Conservation (phyloP, 2,888 invertebrate species). For the Labia minor region DNA sequence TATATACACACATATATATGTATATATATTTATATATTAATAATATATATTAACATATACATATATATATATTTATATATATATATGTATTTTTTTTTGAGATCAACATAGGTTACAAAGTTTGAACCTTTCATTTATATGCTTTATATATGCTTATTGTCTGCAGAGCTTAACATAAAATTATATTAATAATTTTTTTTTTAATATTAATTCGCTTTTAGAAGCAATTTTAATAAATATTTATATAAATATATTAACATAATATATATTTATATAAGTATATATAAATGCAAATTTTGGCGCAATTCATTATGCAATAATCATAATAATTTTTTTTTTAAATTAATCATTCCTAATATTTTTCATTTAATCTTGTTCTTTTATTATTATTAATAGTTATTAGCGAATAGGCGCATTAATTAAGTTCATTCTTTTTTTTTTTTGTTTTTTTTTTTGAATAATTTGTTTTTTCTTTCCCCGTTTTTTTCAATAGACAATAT, state of each 20-base stretch:
- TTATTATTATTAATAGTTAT: not conserved
- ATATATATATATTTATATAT: too few species aligned
- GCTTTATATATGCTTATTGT: constrained; percentile 4
- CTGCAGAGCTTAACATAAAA: not conserved
- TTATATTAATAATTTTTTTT: not conserved
- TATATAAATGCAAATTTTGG: not conserved
- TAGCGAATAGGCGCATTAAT: not conserved
- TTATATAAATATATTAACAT: not conserved
- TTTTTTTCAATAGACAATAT: too few species aligned
- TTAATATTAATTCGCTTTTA: too few species aligned
- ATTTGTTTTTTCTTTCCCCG: too few species aligned
- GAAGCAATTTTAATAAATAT: not conserved
- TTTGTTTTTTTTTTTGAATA: too few species aligned
- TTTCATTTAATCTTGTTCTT: too few species aligned
- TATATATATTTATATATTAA: too few species aligned
- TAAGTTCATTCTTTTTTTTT: too few species aligned
- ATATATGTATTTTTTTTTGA: not conserved
- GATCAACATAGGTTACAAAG: not conserved
- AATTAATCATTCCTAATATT: not conserved
- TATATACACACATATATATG: too few species aligned
- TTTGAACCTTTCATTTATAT: not conserved
- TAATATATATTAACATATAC: too few species aligned
- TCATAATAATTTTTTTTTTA: too few species aligned
- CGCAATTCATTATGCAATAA: not conserved
- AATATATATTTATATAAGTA: constrained; percentile 3